Conservation (phyloP, 2,888 invertebrate species). For the Alloplasta piceator region DNA sequence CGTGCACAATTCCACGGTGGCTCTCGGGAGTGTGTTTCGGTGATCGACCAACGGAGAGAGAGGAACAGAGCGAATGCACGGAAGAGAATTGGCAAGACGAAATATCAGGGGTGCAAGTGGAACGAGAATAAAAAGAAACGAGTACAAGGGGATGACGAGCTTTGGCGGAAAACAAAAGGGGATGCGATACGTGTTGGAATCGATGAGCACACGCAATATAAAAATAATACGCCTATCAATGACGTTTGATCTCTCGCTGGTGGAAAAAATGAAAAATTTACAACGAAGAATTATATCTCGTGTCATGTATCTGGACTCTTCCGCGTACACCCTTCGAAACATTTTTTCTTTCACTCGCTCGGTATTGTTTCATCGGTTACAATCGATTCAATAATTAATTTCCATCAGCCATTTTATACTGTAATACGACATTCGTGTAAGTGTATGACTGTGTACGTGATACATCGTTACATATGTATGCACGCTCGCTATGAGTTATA, state of each 20-base stretch:
- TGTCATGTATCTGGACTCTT: conserved; percentile 65
- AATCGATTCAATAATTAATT: conserved; percentile 63
- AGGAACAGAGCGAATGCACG: conserved; percentile 6
- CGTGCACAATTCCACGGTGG: too few relatives aligned
- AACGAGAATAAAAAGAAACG: conserved; percentile 17
- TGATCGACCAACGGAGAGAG: background rate
- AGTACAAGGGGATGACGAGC: conserved; percentile 6
- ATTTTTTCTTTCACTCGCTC: conserved; percentile 28
- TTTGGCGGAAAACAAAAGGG: conserved; percentile 24
- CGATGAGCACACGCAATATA: conserved; percentile 76
- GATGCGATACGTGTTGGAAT: conserved; percentile 73
- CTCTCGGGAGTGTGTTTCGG: too few relatives aligned
- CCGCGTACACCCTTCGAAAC: conserved; percentile 23
- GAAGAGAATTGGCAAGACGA: conserved; percentile 17
- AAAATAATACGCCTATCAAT: conserved; percentile 73
- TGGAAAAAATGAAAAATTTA: conserved; percentile 60
- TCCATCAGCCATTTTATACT: conserved; percentile 30
- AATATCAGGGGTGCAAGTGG: background rate
- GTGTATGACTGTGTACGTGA: background rate
- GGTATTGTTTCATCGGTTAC: conserved; percentile 26
- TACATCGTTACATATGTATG: background rate
- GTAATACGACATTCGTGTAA: background rate
- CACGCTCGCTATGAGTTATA: conserved; percentile 25
- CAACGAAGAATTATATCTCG: conserved; percentile 57
- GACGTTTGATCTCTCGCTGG: conserved; percentile 69